These are phyloP conservation scores for Andrena haemorrhoa DNA, from an alignment of 2,888 invertebrate species.

Conservation along the genomic window DNA sequence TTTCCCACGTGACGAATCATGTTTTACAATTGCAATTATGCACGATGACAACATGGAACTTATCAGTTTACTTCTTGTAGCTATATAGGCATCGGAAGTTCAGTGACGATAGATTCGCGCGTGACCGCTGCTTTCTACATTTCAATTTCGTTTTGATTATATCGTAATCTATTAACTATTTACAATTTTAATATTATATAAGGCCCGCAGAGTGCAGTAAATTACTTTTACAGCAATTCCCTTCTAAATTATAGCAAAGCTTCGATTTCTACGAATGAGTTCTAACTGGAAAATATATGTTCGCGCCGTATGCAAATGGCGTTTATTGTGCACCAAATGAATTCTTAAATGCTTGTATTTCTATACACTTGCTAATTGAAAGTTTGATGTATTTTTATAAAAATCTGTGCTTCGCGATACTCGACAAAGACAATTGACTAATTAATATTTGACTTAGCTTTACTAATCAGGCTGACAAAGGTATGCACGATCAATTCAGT, in stretches of 20 bases:
- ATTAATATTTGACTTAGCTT: conserved; percentile 54
- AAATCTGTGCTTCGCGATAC: conserved; percentile 16
- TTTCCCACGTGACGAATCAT: conserved; percentile 1
- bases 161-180: conserved; percentile 54
- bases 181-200: conserved; percentile 55
- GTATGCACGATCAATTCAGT: conserved; percentile 30
- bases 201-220: conserved; percentile 52
- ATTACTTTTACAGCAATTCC: conserved; percentile 17
- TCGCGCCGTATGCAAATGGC: background rate
- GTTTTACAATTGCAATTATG: background rate
- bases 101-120: conserved; percentile 20
- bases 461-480: conserved; percentile 50
- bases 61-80: background rate
- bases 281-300: conserved; percentile 18
- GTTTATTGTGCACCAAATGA: conserved; percentile 8
- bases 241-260: conserved; percentile 24
- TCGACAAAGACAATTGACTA: conserved; percentile 1
- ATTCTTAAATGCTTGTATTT: background rate
- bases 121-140: conserved; percentile 38
- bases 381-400: background rate
- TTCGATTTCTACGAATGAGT: conserved; percentile 14
- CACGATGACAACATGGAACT: conserved; percentile 7
- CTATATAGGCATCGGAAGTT: conserved; percentile 16
- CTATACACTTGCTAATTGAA: background rate
- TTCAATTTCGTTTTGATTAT: conserved; percentile 57